These are phyloP conservation scores for Alectura lathami DNA, from an alignment of 2,113 vertebrate genomes.

Conservation along the genomic window DNA sequence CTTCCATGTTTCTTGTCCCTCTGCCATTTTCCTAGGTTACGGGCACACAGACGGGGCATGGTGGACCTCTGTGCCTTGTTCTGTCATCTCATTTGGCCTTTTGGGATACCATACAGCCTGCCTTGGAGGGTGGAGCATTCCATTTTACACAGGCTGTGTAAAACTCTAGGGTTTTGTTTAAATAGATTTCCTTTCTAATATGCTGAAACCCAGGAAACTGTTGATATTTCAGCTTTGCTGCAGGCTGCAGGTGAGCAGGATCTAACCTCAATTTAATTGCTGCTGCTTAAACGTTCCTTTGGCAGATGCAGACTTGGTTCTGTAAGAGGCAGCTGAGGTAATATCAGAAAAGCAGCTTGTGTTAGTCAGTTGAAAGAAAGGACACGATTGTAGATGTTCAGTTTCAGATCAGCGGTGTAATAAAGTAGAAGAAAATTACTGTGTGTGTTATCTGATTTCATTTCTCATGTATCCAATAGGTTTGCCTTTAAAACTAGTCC, in stretches of 20 bases:
- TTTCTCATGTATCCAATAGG: constrained; percentile 38
- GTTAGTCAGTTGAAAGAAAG: neutral
- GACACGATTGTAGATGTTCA: neutral
- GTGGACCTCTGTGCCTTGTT: neutral
- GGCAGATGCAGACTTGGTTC: neutral
- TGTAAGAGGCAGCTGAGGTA: neutral
- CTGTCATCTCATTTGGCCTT: neutral
- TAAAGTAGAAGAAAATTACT: constrained; percentile 45
- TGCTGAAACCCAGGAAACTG: neutral
- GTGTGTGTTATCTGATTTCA: constrained; percentile 51
- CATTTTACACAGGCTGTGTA: neutral
- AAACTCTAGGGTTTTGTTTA: neutral
- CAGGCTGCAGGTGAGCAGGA: neutral
- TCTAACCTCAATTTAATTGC: neutral
- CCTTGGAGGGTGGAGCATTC: neutral
- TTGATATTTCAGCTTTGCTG: neutral
- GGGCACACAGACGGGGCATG: neutral
- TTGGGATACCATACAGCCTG: neutral
- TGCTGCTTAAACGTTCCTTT: neutral
- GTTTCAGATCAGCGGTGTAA: constrained; percentile 35
- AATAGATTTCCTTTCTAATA: neutral
- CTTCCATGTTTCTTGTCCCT: neutral
- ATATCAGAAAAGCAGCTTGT: neutral
- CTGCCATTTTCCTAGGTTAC: neutral
- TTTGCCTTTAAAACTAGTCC: constrained; percentile 43